These are phyloP conservation scores for Drosophila baimaii DNA, from an alignment of 1,140 invertebrate genomes.

Conservation along the genomic window DNA sequence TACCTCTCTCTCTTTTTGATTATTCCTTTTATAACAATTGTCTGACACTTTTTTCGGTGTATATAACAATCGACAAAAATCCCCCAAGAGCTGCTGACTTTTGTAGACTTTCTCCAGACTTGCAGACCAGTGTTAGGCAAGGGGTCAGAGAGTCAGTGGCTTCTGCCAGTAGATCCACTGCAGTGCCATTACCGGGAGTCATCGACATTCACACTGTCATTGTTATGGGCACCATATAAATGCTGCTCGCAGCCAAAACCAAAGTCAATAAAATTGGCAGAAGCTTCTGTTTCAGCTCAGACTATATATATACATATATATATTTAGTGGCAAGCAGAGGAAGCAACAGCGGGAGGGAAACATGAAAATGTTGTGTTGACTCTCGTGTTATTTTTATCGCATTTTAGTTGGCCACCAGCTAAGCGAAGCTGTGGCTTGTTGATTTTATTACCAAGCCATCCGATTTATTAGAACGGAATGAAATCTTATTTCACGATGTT, in stretches of 20 bases:
- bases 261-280: conserved; percentile 69
- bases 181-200: conserved; percentile 58
- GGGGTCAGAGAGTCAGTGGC: conserved; percentile 33
- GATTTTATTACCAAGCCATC: conserved; percentile 69
- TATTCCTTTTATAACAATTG: background rate
- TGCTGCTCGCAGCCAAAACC: conserved; percentile 51
- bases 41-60: background rate
- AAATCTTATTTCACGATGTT: conserved; percentile 76
- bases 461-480: conserved; percentile 76
- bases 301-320: conserved; percentile 2
- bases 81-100: background rate
- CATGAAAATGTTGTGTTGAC: conserved; percentile 63
- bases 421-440: conserved; percentile 48
- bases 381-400: conserved; percentile 76
- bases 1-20: no score
- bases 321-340: conserved; percentile 15
- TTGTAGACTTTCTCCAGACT: background rate
- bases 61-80: background rate
- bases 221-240: conserved; percentile 70
- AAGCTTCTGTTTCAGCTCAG: conserved; percentile 28
- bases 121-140: conserved; percentile 29
- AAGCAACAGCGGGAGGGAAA: background rate
- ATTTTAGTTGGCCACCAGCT: conserved; percentile 66
- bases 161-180: conserved; percentile 10
- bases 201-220: conserved; percentile 57